These are phyloP conservation scores for Sialia sialis DNA, from an alignment of 2,113 vertebrate genomes.

Conservation along the genomic window DNA sequence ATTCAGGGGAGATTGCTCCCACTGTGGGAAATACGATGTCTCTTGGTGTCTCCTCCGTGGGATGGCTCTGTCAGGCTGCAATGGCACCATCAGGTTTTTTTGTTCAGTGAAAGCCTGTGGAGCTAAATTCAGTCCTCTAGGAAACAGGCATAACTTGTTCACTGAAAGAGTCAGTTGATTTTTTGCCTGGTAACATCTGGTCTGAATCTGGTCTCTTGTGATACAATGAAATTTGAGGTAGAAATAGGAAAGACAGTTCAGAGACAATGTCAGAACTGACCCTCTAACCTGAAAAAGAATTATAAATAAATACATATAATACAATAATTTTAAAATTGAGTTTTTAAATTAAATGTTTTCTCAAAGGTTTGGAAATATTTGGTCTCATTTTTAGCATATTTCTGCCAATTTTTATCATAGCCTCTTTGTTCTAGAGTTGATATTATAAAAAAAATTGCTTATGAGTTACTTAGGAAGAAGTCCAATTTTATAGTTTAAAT, in stretches of 20 bases:
- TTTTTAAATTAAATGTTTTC: neutral
- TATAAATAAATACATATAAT: neutral
- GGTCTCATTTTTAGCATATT: neutral
- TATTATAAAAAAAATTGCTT: neutral
- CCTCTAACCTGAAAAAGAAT: neutral
- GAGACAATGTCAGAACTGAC: neutral
- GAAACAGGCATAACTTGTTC: neutral
- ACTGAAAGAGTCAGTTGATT: neutral
- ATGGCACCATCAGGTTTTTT: neutral
- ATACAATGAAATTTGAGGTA: neutral
- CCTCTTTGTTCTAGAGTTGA: neutral
- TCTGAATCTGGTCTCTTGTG: neutral
- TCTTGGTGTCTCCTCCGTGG: neutral
- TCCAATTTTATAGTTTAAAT: neutral
- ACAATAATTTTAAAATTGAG: neutral
- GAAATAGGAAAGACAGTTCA: neutral
- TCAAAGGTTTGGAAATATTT: neutral
- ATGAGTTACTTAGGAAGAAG: neutral
- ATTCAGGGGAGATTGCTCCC: neutral
- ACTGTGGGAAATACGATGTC: neutral
- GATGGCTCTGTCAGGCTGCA: neutral
- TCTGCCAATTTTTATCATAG: neutral
- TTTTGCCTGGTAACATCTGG: neutral
- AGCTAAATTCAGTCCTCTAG: neutral
- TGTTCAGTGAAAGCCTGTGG: neutral